Conservation (phyloP, 2,888 invertebrate species). For the Caradrina kadenii region DNA sequence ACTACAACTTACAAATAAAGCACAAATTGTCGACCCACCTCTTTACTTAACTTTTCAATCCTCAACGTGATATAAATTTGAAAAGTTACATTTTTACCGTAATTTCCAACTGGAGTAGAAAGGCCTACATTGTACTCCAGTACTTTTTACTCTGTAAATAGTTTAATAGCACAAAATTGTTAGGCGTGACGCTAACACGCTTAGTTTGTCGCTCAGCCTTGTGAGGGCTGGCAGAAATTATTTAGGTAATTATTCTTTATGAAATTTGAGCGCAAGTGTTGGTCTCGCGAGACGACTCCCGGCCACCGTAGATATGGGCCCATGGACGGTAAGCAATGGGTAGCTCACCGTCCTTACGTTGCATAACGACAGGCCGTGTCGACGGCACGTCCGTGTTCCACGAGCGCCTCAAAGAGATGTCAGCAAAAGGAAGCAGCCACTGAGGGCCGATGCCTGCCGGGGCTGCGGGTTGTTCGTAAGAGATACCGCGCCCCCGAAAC, state of each 20-base stretch:
- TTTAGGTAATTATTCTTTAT: slow-evolving; percentile 19
- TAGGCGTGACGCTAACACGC: slow-evolving; percentile 41
- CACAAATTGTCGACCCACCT: slow-evolving; percentile 3
- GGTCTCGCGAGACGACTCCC: no score
- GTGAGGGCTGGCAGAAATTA: slow-evolving; percentile 39
- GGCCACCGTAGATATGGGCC: no score
- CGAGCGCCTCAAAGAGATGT: no score
- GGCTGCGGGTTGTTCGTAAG: no score
- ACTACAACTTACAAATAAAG: no score
- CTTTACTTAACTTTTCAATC: slow-evolving; percentile 1
- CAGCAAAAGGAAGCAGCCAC: no score
- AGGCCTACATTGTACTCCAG: slow-evolving; percentile 20
- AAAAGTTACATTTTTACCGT: slow-evolving; percentile 5
- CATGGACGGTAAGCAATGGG: no score
- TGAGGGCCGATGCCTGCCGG: no score
- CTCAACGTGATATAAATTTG: slow-evolving; percentile 7
- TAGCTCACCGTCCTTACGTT: no score
- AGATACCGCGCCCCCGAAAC: no score
- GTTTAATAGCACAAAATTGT: slow-evolving; percentile 59
- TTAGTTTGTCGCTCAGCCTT: slow-evolving; percentile 23
- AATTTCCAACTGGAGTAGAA: slow-evolving; percentile 12
- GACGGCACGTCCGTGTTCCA: no score
- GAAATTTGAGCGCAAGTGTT: not conserved
- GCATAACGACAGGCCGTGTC: no score
- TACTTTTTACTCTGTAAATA: slow-evolving; percentile 53